Conservation (phyloP, 2,888 invertebrate species). For the Sympetrum striolatum region DNA sequence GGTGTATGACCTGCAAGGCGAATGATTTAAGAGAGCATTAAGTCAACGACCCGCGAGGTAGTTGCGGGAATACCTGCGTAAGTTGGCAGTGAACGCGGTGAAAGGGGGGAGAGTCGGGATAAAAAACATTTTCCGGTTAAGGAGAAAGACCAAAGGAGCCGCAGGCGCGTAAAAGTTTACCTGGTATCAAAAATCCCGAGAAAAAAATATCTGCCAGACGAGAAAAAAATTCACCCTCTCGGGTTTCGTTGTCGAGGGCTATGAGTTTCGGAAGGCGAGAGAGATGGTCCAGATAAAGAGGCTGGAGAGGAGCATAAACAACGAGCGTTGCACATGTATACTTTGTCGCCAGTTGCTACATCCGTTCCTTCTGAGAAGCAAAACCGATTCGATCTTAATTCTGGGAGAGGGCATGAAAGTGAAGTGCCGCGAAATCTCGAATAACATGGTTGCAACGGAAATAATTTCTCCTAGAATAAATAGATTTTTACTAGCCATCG, state of each 20-base stretch:
- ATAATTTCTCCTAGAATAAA: too few species aligned
- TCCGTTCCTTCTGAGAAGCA: too few species aligned
- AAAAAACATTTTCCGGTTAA: background rate
- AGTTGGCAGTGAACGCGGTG: background rate
- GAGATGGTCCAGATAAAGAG: background rate
- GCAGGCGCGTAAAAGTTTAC: background rate
- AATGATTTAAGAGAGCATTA: slow-evolving; percentile 12
- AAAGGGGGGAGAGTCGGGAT: background rate
- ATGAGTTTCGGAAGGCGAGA: background rate
- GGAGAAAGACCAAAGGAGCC: background rate
- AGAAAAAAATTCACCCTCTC: background rate
- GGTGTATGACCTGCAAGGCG: background rate
- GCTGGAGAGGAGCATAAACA: too few species aligned
- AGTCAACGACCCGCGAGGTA: background rate
- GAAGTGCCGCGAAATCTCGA: too few species aligned
- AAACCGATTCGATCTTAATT: too few species aligned
- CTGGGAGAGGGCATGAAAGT: too few species aligned
- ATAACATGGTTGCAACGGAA: too few species aligned
- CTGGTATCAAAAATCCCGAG: background rate
- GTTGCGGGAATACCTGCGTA: background rate
- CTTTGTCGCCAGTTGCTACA: too few species aligned
- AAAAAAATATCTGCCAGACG: background rate
- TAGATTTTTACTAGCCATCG: too few species aligned
- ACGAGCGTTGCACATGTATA: too few species aligned
- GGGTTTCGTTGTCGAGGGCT: background rate